Percentiles rank a stretch among this genome's conserved stretches.
phyloP scores from a whole-genome alignment of 2,888 invertebrate genomes.

The Tillus elongatus region DNA sequence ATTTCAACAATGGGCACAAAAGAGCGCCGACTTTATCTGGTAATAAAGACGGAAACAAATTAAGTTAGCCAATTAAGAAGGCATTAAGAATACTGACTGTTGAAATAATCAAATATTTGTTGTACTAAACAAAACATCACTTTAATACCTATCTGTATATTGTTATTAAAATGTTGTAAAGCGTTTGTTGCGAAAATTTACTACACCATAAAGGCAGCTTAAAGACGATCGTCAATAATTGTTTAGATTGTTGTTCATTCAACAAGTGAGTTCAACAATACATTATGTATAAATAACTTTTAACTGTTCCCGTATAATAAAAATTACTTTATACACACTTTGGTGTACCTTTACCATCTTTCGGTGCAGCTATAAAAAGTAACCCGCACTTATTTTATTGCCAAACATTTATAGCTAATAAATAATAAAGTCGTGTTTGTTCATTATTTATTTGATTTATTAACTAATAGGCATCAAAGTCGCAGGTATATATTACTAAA shows the following conservation, averaged over 20 bases:
- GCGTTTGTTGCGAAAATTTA: not conserved
- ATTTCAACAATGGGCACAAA: no score
- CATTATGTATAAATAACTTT: not conserved
- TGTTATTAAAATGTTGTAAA: no score
- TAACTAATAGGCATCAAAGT: not conserved
- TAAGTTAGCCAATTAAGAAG: no score
- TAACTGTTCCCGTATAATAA: not conserved
- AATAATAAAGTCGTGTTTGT: not conserved
- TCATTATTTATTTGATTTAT: not conserved
- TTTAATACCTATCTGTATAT: no score
- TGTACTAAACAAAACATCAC: no score
- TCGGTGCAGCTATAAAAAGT: not conserved
- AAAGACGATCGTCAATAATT: conserved; percentile 1
- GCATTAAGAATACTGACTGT: no score
- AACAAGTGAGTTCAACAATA: conserved; percentile 1
- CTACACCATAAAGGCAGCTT: no score
- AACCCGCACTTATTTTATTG: not conserved
- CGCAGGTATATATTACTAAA: not conserved
- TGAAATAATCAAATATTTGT: no score
- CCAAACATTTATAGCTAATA: conserved; percentile 3
- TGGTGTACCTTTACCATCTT: no score
- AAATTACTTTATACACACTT: no score
- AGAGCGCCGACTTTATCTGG: no score
- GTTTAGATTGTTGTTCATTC: conserved; percentile 2
- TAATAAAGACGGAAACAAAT: no score